Percentiles rank a stretch among this genome's conserved stretches.
phyloP scores from a whole-genome alignment of 2,797 vertebrate genomes.

The Syndactyla subalaris region DNA sequence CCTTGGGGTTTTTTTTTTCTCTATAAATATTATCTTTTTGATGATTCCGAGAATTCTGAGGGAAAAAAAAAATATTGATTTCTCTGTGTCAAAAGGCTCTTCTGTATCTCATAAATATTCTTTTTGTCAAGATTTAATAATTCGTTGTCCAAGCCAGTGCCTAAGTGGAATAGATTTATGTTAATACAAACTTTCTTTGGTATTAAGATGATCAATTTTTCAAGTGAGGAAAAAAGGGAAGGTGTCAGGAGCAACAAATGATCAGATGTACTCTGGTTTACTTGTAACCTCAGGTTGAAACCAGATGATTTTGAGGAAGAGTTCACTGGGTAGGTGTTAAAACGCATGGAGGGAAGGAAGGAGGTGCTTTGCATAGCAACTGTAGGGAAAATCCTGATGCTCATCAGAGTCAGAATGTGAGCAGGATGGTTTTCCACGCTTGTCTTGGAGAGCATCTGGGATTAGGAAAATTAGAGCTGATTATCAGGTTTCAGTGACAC shows the following conservation, averaged over 20 bases:
- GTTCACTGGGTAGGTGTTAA: not conserved
- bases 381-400: not conserved
- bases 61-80: constrained; percentile 58
- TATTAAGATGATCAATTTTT: constrained; percentile 56
- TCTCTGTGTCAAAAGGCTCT: constrained; percentile 66
- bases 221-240: constrained; percentile 20
- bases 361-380: not conserved
- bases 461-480: constrained; percentile 8
- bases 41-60: constrained; percentile 66
- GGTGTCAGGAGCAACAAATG: constrained; percentile 37
- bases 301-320: not conserved
- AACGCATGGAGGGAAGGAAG: not conserved
- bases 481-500: constrained; percentile 19
- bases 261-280: not conserved
- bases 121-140: constrained; percentile 72
- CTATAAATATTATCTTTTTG: constrained; percentile 53
- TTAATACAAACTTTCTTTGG: constrained; percentile 61
- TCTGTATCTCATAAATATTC: constrained; percentile 68
- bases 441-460: not conserved
- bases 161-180: constrained; percentile 70
- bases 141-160: constrained; percentile 47
- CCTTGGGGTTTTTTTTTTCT: not conserved
- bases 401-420: not conserved
- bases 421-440: not conserved
- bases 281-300: not conserved